Percentiles rank a stretch among this genome's conserved stretches.
These are phyloP conservation scores for Drosophila paramelanica DNA, from an alignment of 2,888 invertebrate species.

Conservation along the genomic window DNA sequence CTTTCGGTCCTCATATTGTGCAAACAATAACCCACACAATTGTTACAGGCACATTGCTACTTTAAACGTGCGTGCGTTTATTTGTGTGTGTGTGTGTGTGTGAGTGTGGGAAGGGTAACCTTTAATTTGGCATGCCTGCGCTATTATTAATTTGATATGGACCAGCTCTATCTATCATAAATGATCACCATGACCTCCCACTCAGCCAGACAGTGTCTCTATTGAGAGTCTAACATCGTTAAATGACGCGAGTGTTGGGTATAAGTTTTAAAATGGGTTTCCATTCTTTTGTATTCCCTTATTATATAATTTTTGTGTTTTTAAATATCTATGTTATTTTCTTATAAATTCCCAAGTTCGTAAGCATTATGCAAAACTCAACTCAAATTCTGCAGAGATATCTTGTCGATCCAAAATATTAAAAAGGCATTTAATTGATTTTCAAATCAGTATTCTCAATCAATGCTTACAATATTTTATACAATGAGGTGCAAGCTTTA, in stretches of 20 bases:
- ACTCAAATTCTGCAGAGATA: background rate
- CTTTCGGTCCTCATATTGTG: slow-evolving; percentile 14
- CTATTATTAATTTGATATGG: slow-evolving; percentile 72
- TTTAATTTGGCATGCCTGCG: slow-evolving; percentile 47
- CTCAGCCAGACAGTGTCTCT: background rate
- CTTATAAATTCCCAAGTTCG: too few species aligned
- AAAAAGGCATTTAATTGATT: too few species aligned
- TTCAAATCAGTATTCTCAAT: too few species aligned
- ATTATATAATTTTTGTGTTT: slow-evolving; percentile 3
- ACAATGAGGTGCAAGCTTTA: too few species aligned
- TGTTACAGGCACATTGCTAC: slow-evolving; percentile 55
- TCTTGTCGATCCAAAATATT: too few species aligned
- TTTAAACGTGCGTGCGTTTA: slow-evolving; percentile 21
- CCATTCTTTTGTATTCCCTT: background rate
- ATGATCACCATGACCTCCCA: slow-evolving; percentile 56
- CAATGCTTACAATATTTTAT: too few species aligned
- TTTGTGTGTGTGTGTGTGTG: background rate
- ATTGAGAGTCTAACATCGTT: slow-evolving; percentile 16
- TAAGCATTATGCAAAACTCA: too few species aligned
- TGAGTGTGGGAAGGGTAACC: slow-evolving; percentile 24
- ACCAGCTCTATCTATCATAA: slow-evolving; percentile 55
- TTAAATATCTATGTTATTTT: background rate
- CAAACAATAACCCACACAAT: slow-evolving; percentile 45
- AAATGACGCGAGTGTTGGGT: slow-evolving; percentile 33
- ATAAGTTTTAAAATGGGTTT: slow-evolving; percentile 11